Conservation (phyloP, 2,797 vertebrate species). For the Hoplostethus atlanticus region DNA sequence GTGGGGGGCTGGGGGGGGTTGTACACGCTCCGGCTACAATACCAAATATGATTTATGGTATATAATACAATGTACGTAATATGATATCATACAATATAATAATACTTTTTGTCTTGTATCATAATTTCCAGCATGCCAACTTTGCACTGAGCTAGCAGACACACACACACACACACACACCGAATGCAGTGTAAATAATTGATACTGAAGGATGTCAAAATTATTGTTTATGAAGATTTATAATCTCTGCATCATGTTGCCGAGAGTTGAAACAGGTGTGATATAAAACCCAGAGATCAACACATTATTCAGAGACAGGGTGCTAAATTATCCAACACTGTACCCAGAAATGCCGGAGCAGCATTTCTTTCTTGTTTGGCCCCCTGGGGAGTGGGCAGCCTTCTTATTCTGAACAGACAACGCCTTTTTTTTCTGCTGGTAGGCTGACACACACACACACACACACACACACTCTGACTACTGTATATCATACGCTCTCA, state of each 20-base stretch:
- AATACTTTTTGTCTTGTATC: not conserved
- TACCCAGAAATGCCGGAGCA: slow-evolving; percentile 64
- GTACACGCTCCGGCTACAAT: slow-evolving; percentile 6
- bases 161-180: not conserved
- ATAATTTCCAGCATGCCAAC: not conserved
- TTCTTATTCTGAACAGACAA: slow-evolving; percentile 59
- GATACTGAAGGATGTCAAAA: slow-evolving; percentile 13
- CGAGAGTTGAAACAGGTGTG: slow-evolving; percentile 8
- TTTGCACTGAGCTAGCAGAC: not conserved
- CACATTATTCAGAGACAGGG: slow-evolving; percentile 50
- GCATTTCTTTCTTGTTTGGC: slow-evolving; percentile 63
- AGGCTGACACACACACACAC: slow-evolving; percentile 3
- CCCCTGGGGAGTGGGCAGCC: slow-evolving; percentile 58
- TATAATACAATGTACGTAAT: not conserved
- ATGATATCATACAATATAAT: slow-evolving; percentile 11
- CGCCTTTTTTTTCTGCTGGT: slow-evolving; percentile 20
- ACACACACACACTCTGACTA: slow-evolving; percentile 5
- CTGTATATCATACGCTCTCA: slow-evolving; percentile 55
- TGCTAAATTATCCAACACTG: slow-evolving; percentile 57
- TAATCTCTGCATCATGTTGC: slow-evolving; percentile 15
- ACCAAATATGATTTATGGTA: slow-evolving; percentile 40
- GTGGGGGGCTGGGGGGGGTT: too few relatives aligned
- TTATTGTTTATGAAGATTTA: slow-evolving; percentile 16
- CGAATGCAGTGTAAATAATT: slow-evolving; percentile 25
- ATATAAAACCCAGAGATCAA: slow-evolving; percentile 35